A percentile compares a stretch with the other conserved stretches of the same genome.
phyloP scores from a whole-genome alignment of 2,888 invertebrate genomes.

The Chloromyia formosa region DNA sequence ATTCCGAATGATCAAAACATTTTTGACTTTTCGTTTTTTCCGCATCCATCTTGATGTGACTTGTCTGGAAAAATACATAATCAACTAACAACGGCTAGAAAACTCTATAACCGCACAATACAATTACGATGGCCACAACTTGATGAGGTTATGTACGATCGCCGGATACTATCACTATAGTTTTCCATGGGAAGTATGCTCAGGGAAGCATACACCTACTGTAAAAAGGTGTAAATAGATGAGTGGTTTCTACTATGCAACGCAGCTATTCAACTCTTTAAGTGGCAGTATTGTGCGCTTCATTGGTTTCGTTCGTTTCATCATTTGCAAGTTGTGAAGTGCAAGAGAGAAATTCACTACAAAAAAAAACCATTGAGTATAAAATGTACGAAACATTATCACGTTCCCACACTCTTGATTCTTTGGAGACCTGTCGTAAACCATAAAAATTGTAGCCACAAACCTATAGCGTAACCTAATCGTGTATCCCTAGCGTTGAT shows the following conservation, averaged over 20 bases:
- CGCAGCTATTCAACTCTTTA: neutral
- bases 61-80: too few relatives aligned
- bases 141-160: too few relatives aligned
- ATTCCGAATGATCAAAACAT: too few relatives aligned
- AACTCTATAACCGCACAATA: too few relatives aligned
- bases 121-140: too few relatives aligned
- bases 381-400: neutral
- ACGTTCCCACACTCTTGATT: constrained; percentile 49
- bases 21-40: too few relatives aligned
- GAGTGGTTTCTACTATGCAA: neutral
- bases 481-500: constrained; percentile 27
- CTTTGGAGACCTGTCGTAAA: constrained; percentile 48
- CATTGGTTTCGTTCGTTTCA: constrained; percentile 1
- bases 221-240: neutral
- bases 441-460: constrained; percentile 49
- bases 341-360: too few relatives aligned
- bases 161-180: too few relatives aligned
- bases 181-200: neutral
- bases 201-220: neutral
- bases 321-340: too few relatives aligned
- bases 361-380: neutral
- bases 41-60: too few relatives aligned
- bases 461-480: constrained; percentile 47
- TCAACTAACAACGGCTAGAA: too few relatives aligned
- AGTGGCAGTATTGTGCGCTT: neutral